These are phyloP conservation scores for Orchestia grillus DNA, from an alignment of 1,140 invertebrate species.

Conservation along the genomic window DNA sequence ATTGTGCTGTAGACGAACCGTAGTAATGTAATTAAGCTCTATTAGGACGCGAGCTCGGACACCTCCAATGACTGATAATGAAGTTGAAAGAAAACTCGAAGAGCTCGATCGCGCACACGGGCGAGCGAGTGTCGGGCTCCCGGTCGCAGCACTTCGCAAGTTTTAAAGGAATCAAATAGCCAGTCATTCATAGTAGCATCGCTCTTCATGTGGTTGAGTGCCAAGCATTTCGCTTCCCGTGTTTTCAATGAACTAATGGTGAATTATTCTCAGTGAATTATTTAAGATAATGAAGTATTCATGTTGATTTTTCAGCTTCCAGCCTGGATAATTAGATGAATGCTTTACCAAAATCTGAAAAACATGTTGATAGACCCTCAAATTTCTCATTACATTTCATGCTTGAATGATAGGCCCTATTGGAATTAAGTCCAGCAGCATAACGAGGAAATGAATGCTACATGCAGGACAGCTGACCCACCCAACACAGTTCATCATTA, in stretches of 20 bases:
- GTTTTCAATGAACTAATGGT: background rate
- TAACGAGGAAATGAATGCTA: too few species aligned
- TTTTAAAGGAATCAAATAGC: background rate
- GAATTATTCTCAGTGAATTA: background rate
- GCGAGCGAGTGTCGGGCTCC: background rate
- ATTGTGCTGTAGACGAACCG: constrained; percentile 10
- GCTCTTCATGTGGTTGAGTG: background rate
- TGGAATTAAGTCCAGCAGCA: too few species aligned
- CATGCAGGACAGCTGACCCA: too few species aligned
- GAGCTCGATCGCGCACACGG: background rate
- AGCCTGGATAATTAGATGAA: too few species aligned
- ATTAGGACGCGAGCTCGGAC: background rate
- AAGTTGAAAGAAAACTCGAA: background rate
- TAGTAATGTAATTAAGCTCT: constrained; percentile 10
- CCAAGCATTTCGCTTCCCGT: background rate
- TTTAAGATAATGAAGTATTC: too few species aligned
- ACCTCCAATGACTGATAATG: constrained; percentile 42
- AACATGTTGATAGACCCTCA: too few species aligned
- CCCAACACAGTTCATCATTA: too few species aligned
- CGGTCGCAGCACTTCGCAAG: background rate
- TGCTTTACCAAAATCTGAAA: too few species aligned
- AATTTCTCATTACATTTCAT: too few species aligned
- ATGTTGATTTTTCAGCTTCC: too few species aligned
- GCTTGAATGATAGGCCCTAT: too few species aligned
- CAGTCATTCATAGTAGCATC: background rate